A percentile compares a stretch with the other conserved stretches of the same genome.
These are phyloP conservation scores for Tyria jacobaeae DNA, from an alignment of 2,888 invertebrate genomes.

Conservation along the genomic window DNA sequence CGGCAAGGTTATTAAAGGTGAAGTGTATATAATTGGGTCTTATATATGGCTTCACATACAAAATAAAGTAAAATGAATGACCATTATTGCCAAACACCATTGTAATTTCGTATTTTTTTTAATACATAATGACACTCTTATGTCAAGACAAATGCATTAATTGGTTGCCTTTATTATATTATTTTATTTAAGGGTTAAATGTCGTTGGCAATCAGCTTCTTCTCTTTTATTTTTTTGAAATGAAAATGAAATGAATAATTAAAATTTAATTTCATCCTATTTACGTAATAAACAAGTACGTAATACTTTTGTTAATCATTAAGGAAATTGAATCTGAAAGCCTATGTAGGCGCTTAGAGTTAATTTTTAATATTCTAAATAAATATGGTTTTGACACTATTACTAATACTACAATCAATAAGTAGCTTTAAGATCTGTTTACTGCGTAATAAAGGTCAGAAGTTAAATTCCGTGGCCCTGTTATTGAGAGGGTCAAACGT, in stretches of 20 bases:
- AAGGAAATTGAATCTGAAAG: neutral
- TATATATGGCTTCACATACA: slow-evolving; percentile 5
- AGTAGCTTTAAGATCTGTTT: slow-evolving; percentile 6
- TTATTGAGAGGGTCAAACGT: slow-evolving; percentile 2
- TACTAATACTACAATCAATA: slow-evolving; percentile 5
- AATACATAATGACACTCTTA: too few relatives aligned
- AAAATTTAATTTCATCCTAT: too few relatives aligned
- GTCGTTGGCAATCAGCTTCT: too few relatives aligned
- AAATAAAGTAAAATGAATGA: slow-evolving; percentile 1
- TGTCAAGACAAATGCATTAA: too few relatives aligned
- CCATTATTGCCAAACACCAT: too few relatives aligned
- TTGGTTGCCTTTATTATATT: too few relatives aligned
- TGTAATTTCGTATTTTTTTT: too few relatives aligned
- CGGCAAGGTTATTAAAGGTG: slow-evolving; percentile 37
- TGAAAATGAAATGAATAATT: too few relatives aligned
- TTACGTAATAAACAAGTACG: too few relatives aligned
- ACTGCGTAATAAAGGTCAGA: slow-evolving; percentile 4
- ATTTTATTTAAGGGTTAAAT: too few relatives aligned
- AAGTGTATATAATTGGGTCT: slow-evolving; percentile 16
- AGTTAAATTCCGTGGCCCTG: slow-evolving; percentile 4
- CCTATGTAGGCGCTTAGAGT: slow-evolving; percentile 3
- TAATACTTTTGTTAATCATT: too few relatives aligned
- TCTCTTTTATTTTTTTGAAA: too few relatives aligned
- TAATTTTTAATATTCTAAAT: neutral
- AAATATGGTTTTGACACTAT: neutral